Percentiles rank a stretch among this genome's conserved stretches.
Evolutionary conservation across 2,888 invertebrate genomes (phyloP).

Genomic region (Mongoloraphidia duomilia): DNA sequence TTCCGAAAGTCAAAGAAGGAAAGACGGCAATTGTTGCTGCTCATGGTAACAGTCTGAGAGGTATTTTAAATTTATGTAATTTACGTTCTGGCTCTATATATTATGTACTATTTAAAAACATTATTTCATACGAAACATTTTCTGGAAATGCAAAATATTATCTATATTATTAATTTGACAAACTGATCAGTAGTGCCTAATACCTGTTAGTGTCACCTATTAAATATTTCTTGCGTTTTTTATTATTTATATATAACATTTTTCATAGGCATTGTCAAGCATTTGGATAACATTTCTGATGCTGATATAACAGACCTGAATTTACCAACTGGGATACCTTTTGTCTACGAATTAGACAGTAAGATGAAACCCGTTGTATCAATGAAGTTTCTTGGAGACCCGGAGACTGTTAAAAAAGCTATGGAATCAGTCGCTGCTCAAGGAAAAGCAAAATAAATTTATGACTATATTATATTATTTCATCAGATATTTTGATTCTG

Average conservation of each 20-base stretch:
- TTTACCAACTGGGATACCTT: conserved; percentile 49
- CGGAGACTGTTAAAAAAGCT: conserved; percentile 43
- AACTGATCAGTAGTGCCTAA: too few species aligned
- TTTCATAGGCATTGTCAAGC: conserved; percentile 58
- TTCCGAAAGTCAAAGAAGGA: conserved; percentile 72
- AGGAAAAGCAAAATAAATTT: conserved; percentile 38
- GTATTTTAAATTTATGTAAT: conserved; percentile 84
- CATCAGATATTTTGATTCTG: too few species aligned
- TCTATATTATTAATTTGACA: too few species aligned
- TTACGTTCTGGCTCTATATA: too few species aligned
- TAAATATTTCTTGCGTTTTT: too few species aligned
- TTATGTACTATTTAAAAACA: too few species aligned
- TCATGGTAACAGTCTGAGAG: conserved; percentile 77
- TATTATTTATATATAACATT: too few species aligned
- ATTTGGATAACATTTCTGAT: conserved; percentile 53
- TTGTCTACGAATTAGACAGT: conserved; percentile 42
- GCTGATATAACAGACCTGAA: conserved; percentile 44
- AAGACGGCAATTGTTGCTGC: conserved; percentile 73
- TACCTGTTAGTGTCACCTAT: too few species aligned
- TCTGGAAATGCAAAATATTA: too few species aligned
- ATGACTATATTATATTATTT: too few species aligned
- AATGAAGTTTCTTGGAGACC: conserved; percentile 45
- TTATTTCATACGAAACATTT: too few species aligned
- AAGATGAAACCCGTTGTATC: conserved; percentile 39
- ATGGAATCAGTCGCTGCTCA: conserved; percentile 45